These are phyloP conservation scores for Silurus asotus DNA, from an alignment of 2,113 vertebrate genomes.

Conservation along the genomic window DNA sequence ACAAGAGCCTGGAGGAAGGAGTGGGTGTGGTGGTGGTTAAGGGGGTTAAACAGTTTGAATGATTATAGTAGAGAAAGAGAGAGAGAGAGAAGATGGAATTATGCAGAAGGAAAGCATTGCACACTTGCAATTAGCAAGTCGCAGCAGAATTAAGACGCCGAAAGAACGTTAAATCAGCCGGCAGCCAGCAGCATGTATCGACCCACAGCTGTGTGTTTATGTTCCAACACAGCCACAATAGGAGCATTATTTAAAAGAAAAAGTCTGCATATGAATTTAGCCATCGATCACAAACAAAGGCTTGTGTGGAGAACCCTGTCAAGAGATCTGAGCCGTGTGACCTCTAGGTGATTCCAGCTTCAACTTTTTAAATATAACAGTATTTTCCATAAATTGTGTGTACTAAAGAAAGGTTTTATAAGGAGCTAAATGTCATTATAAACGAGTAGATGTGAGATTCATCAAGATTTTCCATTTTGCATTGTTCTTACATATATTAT, in stretches of 20 bases:
- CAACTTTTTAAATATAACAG: neutral
- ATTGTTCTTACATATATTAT: neutral
- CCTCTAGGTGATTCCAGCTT: neutral
- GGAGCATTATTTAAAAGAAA: constrained; percentile 15
- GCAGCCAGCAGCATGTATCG: constrained; percentile 23
- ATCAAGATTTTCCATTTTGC: neutral
- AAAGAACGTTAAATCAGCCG: constrained; percentile 18
- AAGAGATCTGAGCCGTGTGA: neutral
- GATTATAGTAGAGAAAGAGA: constrained; percentile 54
- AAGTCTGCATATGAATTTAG: neutral
- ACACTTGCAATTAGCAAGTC: constrained; percentile 25
- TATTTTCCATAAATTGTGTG: neutral
- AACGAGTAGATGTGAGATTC: neutral
- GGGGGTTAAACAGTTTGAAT: constrained; percentile 55
- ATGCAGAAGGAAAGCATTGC: neutral
- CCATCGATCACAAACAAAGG: constrained; percentile 1
- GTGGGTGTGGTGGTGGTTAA: constrained; percentile 1
- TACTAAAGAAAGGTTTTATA: neutral
- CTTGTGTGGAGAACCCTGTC: neutral
- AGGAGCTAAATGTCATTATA: neutral
- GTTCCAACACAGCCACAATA: neutral
- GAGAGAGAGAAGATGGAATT: constrained; percentile 1
- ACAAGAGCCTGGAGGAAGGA: constrained; percentile 56
- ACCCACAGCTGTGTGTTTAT: constrained; percentile 32
- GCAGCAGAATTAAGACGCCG: constrained; percentile 10